Evolutionary conservation across 2,888 invertebrate species (phyloP).

Genomic region (Erebia aethiops): DNA sequence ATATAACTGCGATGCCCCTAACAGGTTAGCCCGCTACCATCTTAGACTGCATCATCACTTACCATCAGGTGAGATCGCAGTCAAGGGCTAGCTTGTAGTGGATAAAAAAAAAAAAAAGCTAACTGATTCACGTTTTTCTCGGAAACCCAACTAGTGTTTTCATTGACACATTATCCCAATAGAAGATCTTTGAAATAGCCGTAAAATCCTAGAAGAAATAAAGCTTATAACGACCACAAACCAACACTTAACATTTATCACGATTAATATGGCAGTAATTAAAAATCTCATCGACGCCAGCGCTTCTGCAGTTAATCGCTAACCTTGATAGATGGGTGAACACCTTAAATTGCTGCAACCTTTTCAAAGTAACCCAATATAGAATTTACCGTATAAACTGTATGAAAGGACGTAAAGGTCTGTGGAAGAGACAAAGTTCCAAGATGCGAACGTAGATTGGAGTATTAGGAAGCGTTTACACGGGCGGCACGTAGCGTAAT

Average conservation of each 20-base stretch:
- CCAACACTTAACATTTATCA: constrained; percentile 21
- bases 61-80: no score
- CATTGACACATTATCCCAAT: no score
- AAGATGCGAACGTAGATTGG: constrained; percentile 64
- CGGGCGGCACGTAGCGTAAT: constrained; percentile 81
- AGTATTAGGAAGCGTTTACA: constrained; percentile 82
- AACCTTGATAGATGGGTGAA: constrained; percentile 72
- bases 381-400: constrained; percentile 22
- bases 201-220: background rate
- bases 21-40: no score
- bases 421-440: constrained; percentile 59
- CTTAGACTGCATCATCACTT: no score
- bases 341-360: constrained; percentile 57
- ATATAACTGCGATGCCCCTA: no score
- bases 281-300: constrained; percentile 73
- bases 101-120: no score
- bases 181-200: no score
- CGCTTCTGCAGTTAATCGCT: constrained; percentile 71
- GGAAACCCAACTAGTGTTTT: no score
- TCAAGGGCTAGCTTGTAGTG: no score
- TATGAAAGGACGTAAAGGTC: constrained; percentile 7
- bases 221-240: background rate
- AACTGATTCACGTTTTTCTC: no score
- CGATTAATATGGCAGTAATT: constrained; percentile 68
- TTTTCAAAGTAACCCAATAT: constrained; percentile 48